These are phyloP conservation scores for Microctenopoma stevenorrisi DNA, from an alignment of 2,797 vertebrate genomes.

Conservation along the genomic window DNA sequence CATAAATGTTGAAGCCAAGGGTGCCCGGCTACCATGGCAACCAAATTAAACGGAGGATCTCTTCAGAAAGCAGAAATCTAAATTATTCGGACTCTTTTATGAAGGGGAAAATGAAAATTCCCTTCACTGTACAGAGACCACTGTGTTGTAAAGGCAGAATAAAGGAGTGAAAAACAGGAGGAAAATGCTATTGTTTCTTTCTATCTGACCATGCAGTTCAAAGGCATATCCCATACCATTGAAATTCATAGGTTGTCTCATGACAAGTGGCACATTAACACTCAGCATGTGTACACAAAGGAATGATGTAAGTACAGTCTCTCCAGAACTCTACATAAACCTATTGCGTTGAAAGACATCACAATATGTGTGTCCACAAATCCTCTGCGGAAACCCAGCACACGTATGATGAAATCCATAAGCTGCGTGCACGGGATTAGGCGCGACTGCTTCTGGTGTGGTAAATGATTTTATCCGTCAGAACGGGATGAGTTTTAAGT, in stretches of 20 bases:
- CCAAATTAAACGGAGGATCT: slow-evolving; percentile 89
- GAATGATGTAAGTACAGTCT: slow-evolving; percentile 71
- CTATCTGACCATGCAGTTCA: slow-evolving; percentile 65
- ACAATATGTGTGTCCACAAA: slow-evolving; percentile 67
- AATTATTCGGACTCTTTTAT: slow-evolving; percentile 87
- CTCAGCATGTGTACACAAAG: slow-evolving; percentile 67
- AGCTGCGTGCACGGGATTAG: slow-evolving; percentile 67
- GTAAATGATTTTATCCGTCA: slow-evolving; percentile 74
- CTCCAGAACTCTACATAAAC: slow-evolving; percentile 68
- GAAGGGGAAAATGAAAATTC: slow-evolving; percentile 81
- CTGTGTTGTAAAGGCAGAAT: slow-evolving; percentile 70
- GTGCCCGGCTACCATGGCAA: slow-evolving; percentile 88
- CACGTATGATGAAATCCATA: slow-evolving; percentile 76
- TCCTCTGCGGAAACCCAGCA: slow-evolving; percentile 55
- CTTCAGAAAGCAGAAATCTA: slow-evolving; percentile 87
- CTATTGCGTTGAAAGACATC: slow-evolving; percentile 62
- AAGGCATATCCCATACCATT: slow-evolving; percentile 58
- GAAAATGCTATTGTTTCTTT: slow-evolving; percentile 68
- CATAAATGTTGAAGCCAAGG: slow-evolving; percentile 89
- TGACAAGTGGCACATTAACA: slow-evolving; percentile 59
- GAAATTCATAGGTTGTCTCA: slow-evolving; percentile 71
- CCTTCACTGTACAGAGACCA: slow-evolving; percentile 67
- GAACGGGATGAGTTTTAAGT: slow-evolving; percentile 72
- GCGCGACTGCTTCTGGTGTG: slow-evolving; percentile 63
- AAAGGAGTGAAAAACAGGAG: slow-evolving; percentile 34